A percentile compares a stretch with the other conserved stretches of the same genome.
These are phyloP conservation scores for Zygothrica quintamaculata DNA, from an alignment of 2,888 invertebrate genomes.

Conservation along the genomic window DNA sequence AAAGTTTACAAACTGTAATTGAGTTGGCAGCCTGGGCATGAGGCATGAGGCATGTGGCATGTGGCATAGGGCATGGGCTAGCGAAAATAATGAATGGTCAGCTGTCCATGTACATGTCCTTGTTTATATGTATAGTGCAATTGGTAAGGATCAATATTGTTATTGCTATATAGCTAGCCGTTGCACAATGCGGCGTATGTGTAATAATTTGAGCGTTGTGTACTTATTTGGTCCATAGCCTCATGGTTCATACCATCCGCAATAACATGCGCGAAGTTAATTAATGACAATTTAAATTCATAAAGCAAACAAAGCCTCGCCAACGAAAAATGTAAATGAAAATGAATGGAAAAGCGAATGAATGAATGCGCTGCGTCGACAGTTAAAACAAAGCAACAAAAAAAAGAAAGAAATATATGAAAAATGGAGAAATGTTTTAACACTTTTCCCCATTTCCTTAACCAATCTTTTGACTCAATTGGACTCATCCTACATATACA, in stretches of 20 bases:
- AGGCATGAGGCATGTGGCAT: too few species aligned
- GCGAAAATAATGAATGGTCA: slow-evolving; percentile 63
- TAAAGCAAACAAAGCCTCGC: slow-evolving; percentile 72
- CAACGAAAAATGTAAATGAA: slow-evolving; percentile 68
- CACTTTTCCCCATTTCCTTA: too few species aligned
- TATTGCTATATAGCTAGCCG: slow-evolving; percentile 4
- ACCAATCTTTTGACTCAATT: slow-evolving; percentile 1
- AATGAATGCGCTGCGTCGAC: slow-evolving; percentile 22
- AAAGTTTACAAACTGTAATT: slow-evolving; percentile 83
- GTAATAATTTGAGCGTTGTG: slow-evolving; percentile 57
- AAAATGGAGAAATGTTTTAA: too few species aligned
- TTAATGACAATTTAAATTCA: slow-evolving; percentile 83
- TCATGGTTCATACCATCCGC: neutral
- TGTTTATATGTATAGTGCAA: too few species aligned
- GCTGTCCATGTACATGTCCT: slow-evolving; percentile 25
- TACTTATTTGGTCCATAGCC: slow-evolving; percentile 12
- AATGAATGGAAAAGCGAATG: slow-evolving; percentile 68
- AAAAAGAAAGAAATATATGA: slow-evolving; percentile 51
- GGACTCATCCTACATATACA: neutral
- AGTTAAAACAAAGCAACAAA: slow-evolving; percentile 55
- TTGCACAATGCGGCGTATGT: slow-evolving; percentile 52
- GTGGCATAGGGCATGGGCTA: slow-evolving; percentile 41
- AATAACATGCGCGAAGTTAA: slow-evolving; percentile 66
- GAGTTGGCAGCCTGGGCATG: slow-evolving; percentile 67
- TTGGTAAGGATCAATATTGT: neutral